Evolutionary conservation across 2,113 vertebrate species (phyloP).

Genomic region (Oryzias woworae): DNA sequence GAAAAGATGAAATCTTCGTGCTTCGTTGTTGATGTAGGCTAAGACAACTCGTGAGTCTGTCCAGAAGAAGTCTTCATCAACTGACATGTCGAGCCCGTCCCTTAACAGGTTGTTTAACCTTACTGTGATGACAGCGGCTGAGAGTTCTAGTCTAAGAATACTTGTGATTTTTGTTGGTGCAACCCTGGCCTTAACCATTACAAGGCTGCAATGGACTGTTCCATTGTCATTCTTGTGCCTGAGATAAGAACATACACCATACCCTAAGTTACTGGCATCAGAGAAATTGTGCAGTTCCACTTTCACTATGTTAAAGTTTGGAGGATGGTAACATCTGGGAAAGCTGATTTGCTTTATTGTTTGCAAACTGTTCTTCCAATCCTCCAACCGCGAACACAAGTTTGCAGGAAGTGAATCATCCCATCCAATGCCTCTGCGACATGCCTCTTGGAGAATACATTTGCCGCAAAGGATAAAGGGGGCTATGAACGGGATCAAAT

Average conservation of each 20-base stretch:
- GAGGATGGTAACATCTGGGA: neutral
- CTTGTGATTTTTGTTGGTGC: neutral
- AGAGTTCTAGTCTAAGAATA: neutral
- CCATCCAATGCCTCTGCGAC: neutral
- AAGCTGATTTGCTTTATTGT: neutral
- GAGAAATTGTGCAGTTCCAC: neutral
- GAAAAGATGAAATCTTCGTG: neutral
- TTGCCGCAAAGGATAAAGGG: neutral
- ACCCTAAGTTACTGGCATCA: neutral
- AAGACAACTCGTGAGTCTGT: neutral
- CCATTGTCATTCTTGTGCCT: neutral
- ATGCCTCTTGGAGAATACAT: neutral
- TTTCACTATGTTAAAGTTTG: constrained; percentile 5
- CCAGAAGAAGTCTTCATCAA: neutral
- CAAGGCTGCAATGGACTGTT: neutral
- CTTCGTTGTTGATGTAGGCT: neutral
- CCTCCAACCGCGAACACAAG: neutral
- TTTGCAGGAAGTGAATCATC: neutral
- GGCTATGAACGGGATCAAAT: neutral
- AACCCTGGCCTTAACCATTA: neutral
- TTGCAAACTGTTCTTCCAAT: neutral
- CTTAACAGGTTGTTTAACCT: neutral
- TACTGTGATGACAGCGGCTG: neutral
- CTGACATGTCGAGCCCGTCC: neutral
- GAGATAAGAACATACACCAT: neutral